A percentile compares a stretch with the other conserved stretches of the same genome.
These are phyloP conservation scores for Sinocyclocheilus grahami DNA, from an alignment of 2,113 vertebrate genomes.

Conservation along the genomic window DNA sequence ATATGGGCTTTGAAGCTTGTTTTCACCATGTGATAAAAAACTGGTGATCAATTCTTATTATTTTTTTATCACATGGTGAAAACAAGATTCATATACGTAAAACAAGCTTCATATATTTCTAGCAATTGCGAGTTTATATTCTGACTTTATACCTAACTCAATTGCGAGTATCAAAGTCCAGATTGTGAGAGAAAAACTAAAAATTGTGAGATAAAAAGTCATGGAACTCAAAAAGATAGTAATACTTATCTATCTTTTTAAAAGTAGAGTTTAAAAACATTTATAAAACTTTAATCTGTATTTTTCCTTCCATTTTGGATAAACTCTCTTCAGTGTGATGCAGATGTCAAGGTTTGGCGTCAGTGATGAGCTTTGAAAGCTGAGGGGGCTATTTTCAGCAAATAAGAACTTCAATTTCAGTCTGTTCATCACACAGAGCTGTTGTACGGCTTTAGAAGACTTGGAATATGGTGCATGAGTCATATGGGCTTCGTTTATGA, in stretches of 20 bases:
- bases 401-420: conserved; percentile 2
- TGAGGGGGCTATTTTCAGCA: background rate
- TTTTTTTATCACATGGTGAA: no score
- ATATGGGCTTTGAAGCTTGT: no score
- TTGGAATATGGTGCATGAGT: background rate
- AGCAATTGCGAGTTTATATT: no score
- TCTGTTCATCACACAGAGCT: background rate
- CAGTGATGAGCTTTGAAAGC: background rate
- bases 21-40: no score
- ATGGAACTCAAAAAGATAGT: no score
- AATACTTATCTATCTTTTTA: no score
- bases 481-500: background rate
- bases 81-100: no score
- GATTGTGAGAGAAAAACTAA: background rate
- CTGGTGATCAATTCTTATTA: no score
- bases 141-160: no score
- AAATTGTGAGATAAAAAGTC: background rate
- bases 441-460: background rate
- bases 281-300: background rate
- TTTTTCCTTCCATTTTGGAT: background rate
- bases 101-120: no score
- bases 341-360: background rate
- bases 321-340: background rate
- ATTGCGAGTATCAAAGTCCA: no score
- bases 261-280: no score